Evolutionary conservation across 2,113 vertebrate genomes (phyloP).

Genomic region (Bostrychus sinensis): DNA sequence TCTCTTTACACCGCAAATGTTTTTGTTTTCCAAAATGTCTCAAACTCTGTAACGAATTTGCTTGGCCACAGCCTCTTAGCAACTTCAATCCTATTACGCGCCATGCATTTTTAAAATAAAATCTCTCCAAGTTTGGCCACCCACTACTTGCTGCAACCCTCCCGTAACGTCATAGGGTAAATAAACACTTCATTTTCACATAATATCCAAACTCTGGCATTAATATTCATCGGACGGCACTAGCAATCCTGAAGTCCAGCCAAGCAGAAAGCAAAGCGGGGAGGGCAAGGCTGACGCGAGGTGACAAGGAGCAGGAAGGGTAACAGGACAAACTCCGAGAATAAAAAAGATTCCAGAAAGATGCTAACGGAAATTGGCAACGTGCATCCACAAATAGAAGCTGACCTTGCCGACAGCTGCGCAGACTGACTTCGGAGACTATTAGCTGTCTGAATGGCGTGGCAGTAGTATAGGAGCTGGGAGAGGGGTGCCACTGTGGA

Average conservation of each 20-base stretch:
- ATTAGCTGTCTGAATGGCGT: conserved; percentile 70
- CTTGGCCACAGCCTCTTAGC: conserved; percentile 50
- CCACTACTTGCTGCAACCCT: background rate
- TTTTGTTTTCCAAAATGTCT: conserved; percentile 11
- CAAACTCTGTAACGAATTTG: conserved; percentile 40
- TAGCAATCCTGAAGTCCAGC: conserved; percentile 61
- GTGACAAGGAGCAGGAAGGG: conserved; percentile 49
- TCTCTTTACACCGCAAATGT: background rate
- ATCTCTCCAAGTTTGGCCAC: conserved; percentile 13
- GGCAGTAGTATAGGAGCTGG: conserved; percentile 54
- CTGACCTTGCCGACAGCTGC: conserved; percentile 81
- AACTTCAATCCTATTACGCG: conserved; percentile 53
- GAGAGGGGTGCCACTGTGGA: conserved; percentile 43
- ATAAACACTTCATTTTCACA: conserved; percentile 75
- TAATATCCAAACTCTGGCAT: conserved; percentile 70
- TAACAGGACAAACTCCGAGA: conserved; percentile 44
- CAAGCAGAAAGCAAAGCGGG: conserved; percentile 66
- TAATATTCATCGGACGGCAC: conserved; percentile 74
- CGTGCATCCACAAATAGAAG: conserved; percentile 67
- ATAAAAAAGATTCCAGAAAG: conserved; percentile 28
- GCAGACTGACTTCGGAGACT: conserved; percentile 80
- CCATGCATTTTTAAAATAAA: conserved; percentile 19
- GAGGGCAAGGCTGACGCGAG: background rate
- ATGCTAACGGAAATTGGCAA: conserved; percentile 32
- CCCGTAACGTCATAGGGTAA: conserved; percentile 48